Conservation (phyloP, 1,140 invertebrate species). For the Geopemphigus sp. region DNA sequence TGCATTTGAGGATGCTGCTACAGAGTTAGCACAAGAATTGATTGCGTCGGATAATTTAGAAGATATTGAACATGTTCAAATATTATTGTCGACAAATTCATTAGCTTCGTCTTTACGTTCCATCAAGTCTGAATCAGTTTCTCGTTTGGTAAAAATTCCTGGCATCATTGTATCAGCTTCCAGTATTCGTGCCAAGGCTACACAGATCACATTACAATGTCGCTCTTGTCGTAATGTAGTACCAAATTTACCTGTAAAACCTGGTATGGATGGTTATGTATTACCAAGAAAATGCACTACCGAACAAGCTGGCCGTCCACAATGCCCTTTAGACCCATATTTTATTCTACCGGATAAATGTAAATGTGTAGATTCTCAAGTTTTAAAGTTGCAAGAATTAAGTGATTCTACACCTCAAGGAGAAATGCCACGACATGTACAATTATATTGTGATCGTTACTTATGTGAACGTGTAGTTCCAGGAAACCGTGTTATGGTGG, state of each 20-base stretch:
- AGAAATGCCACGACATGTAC: constrained; percentile 95
- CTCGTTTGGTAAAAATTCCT: constrained; percentile 88
- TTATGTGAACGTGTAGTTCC: constrained; percentile 94
- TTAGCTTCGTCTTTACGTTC: constrained; percentile 74
- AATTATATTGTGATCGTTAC: constrained; percentile 92
- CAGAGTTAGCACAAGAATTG: constrained; percentile 95
- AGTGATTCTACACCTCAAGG: constrained; percentile 97
- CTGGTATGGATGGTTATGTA: constrained; percentile 95
- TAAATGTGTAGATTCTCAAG: constrained; percentile 91
- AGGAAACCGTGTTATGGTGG: constrained; percentile 89
- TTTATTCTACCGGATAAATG: constrained; percentile 98
- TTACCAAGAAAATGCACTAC: constrained; percentile 92
- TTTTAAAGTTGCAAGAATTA: constrained; percentile 90
- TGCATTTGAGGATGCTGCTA: constrained; percentile 95
- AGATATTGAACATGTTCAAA: constrained; percentile 90
- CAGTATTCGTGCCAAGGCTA: constrained; percentile 92
- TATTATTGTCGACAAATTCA: constrained; percentile 82
- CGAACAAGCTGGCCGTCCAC: constrained; percentile 81
- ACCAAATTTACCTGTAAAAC: constrained; percentile 85
- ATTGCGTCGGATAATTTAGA: constrained; percentile 88
- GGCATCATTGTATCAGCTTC: constrained; percentile 95
- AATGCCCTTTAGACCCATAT: constrained; percentile 96
- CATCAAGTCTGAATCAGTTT: constrained; percentile 86
- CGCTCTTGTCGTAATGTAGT: constrained; percentile 87
- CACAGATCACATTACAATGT: constrained; percentile 93